Evolutionary conservation across 37 sponge, comb jelly and placozoan species (phyloP).

Genomic region (Halichondria panicea): DNA sequence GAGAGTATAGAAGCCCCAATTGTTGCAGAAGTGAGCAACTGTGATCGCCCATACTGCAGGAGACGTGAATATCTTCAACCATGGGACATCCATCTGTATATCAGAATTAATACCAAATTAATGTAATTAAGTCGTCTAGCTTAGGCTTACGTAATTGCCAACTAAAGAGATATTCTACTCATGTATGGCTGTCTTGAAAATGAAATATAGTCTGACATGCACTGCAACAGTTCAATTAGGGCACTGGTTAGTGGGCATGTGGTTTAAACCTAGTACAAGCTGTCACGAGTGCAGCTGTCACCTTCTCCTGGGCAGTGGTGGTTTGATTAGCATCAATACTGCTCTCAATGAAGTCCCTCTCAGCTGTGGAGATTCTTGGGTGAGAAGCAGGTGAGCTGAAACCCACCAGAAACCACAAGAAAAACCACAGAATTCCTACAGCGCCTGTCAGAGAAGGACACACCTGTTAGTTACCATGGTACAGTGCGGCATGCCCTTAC

Average conservation of each 20-base stretch:
- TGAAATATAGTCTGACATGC: too few species aligned
- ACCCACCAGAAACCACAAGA: conserved; percentile 80
- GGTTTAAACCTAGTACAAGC: too few species aligned
- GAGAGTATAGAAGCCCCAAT: conserved; percentile 91
- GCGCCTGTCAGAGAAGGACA: conserved; percentile 51
- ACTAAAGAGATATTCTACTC: neutral
- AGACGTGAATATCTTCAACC: conserved; percentile 72
- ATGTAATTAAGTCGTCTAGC: neutral
- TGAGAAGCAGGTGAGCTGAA: conserved; percentile 68
- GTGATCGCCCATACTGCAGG: conserved; percentile 83
- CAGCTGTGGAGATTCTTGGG: conserved; percentile 66
- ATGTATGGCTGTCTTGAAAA: neutral
- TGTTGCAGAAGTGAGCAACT: conserved; percentile 76
- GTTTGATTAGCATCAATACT: conserved; percentile 22
- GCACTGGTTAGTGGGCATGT: too few species aligned
- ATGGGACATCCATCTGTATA: conserved; percentile 38
- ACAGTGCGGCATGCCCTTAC: neutral
- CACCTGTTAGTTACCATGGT: too few species aligned
- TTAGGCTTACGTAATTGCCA: neutral
- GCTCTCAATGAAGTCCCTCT: conserved; percentile 78
- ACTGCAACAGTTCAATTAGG: too few species aligned
- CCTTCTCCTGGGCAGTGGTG: neutral
- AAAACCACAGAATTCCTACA: conserved; percentile 83
- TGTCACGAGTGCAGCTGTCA: too few species aligned
- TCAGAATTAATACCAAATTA: neutral